Base-by-base conservation (phyloP, 2,113 vertebrate genomes). In the Chionodraco myersi region DNA sequence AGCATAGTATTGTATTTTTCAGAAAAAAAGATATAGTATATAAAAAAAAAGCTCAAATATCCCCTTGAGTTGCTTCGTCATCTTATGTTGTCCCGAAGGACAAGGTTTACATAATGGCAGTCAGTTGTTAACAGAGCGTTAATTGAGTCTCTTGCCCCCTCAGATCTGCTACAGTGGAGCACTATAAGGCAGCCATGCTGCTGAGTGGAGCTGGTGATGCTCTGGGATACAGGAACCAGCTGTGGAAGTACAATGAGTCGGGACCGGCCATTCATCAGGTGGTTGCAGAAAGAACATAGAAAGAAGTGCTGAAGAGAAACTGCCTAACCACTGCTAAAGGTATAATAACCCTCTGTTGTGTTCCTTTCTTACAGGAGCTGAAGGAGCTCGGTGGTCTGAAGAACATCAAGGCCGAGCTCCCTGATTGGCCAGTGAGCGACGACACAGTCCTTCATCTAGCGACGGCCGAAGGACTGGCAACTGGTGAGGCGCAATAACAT, bases 401-500 rank as follows among this genome's bases (percentile, higher is more conserved):
- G 16, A 93, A 87, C 84, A 94, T 97, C 82, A 63, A 47, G 41
- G 95, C 58, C 0, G 47, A 94, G 65, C 95, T 94, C 34, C 96
- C 96, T 1, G 94, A 96, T 58, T 96, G 96, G 96, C 96, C 96
- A 0, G 91, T 96, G 79, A 96, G 96, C 13, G 96, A 96, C 0
- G 96, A 97, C 93, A 96, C 96, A 0, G 80, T 97, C 15, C 92
- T 96, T 52, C 96, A 97, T 83, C 91, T 96, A 1, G 96, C 96
- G 1, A 97, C 96, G 0, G 95, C 95, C 0, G 95, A 97, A 78
- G 95, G 91, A 14, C 93, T 97, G 66, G 94, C 93, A 59, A 96
- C 95, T n/a, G 96, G 96, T 96, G 80, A 90, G 88, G 5, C 23
- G 47, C 58, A 77, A 75, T 6, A 6, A 47, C 44, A 71, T 1